phyloP scores from a whole-genome alignment of 2,797 vertebrate genomes.

The Chaetophractus vellerosus region DNA sequence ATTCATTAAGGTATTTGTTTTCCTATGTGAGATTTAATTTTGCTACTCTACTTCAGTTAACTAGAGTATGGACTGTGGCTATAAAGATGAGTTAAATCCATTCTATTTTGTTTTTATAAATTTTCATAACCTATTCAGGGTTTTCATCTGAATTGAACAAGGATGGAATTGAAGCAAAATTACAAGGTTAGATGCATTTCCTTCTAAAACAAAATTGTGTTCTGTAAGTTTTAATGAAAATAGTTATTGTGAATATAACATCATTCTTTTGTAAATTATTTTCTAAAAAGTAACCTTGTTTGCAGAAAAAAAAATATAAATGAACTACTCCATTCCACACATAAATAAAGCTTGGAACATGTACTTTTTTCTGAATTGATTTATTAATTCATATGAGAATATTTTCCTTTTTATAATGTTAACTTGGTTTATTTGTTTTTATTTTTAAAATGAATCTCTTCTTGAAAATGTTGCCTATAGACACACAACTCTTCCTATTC shows the following conservation, averaged over 20 bases:
- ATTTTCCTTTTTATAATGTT: conserved; percentile 51
- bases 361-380: conserved; percentile 56
- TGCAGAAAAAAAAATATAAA: background rate
- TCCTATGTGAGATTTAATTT: conserved; percentile 54
- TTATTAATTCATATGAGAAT: conserved; percentile 62
- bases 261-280: conserved; percentile 55
- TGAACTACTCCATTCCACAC: conserved; percentile 22
- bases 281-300: conserved; percentile 3
- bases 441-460: conserved; percentile 21
- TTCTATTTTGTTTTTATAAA: conserved; percentile 67
- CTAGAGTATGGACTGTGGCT: conserved; percentile 12
- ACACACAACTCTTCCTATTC: background rate
- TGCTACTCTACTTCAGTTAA: conserved; percentile 61
- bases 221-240: conserved; percentile 65
- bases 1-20: conserved; percentile 10
- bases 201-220: conserved; percentile 61
- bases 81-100: conserved; percentile 60
- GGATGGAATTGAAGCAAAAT: conserved; percentile 96
- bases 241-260: conserved; percentile 55
- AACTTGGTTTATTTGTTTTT: conserved; percentile 52
- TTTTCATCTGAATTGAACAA: conserved; percentile 94
- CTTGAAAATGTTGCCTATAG: conserved; percentile 55
- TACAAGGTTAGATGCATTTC: conserved; percentile 93
- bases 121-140: conserved; percentile 89
- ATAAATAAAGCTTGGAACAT: conserved; percentile 40